Evolutionary conservation across 2,888 invertebrate species (phyloP).

Genomic region (Parnassius apollo): DNA sequence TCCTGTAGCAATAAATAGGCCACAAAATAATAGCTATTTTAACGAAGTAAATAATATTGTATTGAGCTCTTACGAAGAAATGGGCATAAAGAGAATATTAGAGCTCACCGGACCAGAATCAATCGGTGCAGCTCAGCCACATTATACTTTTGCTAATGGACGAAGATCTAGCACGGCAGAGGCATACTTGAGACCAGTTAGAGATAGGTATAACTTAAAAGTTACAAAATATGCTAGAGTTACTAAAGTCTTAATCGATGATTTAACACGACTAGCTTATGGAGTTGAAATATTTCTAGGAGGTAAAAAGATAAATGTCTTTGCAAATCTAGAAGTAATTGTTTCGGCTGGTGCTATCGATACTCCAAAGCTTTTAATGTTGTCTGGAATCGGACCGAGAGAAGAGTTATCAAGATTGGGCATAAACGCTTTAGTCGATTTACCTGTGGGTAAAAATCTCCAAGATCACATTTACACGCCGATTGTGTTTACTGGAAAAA

Average conservation of each 20-base stretch:
- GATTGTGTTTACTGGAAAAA: conserved; percentile 49
- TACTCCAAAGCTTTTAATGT: conserved; percentile 62
- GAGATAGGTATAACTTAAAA: conserved; percentile 50
- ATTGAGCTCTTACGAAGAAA: conserved; percentile 40
- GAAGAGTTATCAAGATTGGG: conserved; percentile 46
- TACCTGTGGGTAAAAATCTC: conserved; percentile 66
- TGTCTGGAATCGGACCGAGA: conserved; percentile 63
- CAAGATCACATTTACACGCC: conserved; percentile 57
- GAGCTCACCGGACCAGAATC: conserved; percentile 43
- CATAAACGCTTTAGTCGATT: conserved; percentile 50
- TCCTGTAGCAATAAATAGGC: conserved; percentile 43
- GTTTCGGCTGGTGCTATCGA: conserved; percentile 63
- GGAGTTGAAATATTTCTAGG: conserved; percentile 52
- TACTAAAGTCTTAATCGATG: conserved; percentile 56
- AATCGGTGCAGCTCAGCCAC: conserved; percentile 40
- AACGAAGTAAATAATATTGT: conserved; percentile 35
- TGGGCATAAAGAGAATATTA: conserved; percentile 41
- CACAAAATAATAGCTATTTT: conserved; percentile 37
- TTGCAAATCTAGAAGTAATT: conserved; percentile 56
- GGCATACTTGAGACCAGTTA: conserved; percentile 50
- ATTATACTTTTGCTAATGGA: conserved; percentile 49
- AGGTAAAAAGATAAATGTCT: conserved; percentile 46
- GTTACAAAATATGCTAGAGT: conserved; percentile 57
- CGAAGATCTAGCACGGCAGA: conserved; percentile 66
- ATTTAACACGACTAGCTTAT: conserved; percentile 40